A percentile compares a stretch with the other conserved stretches of the same genome.
Conservation (phyloP, 2,888 invertebrate species). For the Zonitis immaculata region DNA sequence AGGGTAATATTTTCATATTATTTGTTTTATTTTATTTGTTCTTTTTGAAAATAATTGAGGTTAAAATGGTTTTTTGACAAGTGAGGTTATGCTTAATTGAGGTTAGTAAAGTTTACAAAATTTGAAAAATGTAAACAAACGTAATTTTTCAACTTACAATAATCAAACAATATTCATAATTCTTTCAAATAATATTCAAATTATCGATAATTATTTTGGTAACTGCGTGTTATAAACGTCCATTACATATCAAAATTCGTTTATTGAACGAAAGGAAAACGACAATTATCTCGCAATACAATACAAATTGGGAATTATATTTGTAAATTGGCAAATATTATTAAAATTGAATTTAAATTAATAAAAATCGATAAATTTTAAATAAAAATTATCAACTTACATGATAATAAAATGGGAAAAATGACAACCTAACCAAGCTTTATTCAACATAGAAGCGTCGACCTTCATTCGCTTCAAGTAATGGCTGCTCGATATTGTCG, state of each 20-base stretch:
- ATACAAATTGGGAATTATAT: constrained; percentile 4
- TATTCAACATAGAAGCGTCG: constrained; percentile 42
- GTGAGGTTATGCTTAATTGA: constrained; percentile 50
- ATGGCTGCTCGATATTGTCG: constrained; percentile 38
- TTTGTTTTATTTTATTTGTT: not conserved
- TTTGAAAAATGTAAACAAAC: constrained; percentile 48
- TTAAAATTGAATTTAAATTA: constrained; percentile 3
- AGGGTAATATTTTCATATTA: too few species aligned
- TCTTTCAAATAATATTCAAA: constrained; percentile 3
- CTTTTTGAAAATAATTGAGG: constrained; percentile 4
- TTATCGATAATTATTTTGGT: constrained; percentile 5
- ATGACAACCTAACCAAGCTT: constrained; percentile 50
- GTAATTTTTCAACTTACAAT: constrained; percentile 8
- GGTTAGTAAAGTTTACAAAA: constrained; percentile 45
- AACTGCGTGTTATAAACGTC: constrained; percentile 38
- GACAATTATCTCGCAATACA: constrained; percentile 41
- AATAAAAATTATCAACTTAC: constrained; percentile 36
- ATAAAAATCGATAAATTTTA: constrained; percentile 4
- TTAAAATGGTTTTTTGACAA: constrained; percentile 41
- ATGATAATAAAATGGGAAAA: constrained; percentile 36
- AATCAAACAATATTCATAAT: not conserved
- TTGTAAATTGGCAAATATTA: not conserved
- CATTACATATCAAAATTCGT: constrained; percentile 34
- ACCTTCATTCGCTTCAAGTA: constrained; percentile 39
- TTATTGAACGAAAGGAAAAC: constrained; percentile 34